Percentiles rank a stretch among this genome's conserved stretches.
phyloP scores from a whole-genome alignment of 1,140 invertebrate genomes.

The Brachionus angularis region DNA sequence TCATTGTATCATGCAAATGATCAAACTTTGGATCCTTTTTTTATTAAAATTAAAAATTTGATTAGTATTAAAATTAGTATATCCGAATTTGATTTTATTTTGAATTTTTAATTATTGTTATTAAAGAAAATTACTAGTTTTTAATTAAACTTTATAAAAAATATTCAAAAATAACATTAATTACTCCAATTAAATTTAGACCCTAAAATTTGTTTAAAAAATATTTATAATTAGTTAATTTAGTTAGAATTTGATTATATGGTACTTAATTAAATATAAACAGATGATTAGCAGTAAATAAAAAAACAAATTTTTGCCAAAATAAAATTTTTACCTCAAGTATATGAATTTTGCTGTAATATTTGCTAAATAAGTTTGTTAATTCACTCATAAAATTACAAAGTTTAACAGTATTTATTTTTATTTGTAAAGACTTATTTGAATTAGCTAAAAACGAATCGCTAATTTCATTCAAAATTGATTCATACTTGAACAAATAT shows the following conservation, averaged over 20 bases:
- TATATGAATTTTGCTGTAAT: slow-evolving; percentile 38
- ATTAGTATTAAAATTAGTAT: too few species aligned
- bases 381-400: slow-evolving; percentile 8
- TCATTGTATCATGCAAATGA: slow-evolving; percentile 12
- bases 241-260: too few species aligned
- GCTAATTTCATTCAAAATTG: slow-evolving; percentile 15
- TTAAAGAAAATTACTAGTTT: not conserved
- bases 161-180: too few species aligned
- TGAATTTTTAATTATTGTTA: too few species aligned
- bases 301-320: too few species aligned
- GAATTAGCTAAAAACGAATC: not conserved
- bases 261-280: too few species aligned
- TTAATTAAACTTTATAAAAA: not conserved
- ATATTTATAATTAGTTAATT: too few species aligned
- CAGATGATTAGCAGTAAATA: too few species aligned
- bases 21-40: slow-evolving; percentile 15
- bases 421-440: slow-evolving; percentile 1
- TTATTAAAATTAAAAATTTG: too few species aligned
- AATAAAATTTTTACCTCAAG: slow-evolving; percentile 20
- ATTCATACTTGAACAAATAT: slow-evolving; percentile 39
- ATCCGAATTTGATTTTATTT: too few species aligned
- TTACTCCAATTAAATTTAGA: too few species aligned
- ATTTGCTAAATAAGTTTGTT: slow-evolving; percentile 1
- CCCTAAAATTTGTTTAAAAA: too few species aligned
- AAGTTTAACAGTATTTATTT: not conserved